Percentiles rank a stretch among this genome's conserved stretches.
Conservation (phyloP, 2,797 vertebrate genomes). For the Pseudochirops cupreus region DNA sequence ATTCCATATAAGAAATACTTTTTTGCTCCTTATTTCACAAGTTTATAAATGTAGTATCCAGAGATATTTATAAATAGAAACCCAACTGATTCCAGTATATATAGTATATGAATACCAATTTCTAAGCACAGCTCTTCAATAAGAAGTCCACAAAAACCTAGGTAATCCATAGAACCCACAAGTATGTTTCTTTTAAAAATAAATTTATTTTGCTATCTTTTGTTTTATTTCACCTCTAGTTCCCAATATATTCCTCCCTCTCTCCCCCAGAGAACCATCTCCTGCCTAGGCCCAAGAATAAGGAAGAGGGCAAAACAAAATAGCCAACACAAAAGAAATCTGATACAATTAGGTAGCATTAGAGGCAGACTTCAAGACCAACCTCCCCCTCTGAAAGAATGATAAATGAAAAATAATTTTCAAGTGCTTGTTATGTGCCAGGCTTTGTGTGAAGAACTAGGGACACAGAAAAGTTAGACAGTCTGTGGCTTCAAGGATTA, state of each 20-base stretch:
- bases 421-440: neutral
- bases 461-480: neutral
- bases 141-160: neutral
- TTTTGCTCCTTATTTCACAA: neutral
- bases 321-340: neutral
- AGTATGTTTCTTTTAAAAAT: neutral
- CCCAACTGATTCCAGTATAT: neutral
- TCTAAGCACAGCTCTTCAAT: neutral
- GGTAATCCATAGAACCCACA: neutral
- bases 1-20: neutral
- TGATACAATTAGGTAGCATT: neutral
- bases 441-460: neutral
- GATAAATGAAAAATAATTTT: neutral
- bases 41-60: neutral
- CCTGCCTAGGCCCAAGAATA: neutral
- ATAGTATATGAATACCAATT: neutral
- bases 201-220: neutral
- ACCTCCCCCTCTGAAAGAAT: neutral
- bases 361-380: neutral
- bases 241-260: neutral
- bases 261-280: neutral
- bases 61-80: neutral
- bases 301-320: neutral
- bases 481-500: neutral
- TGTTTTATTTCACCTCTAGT: neutral